Conservation (phyloP, 2,888 invertebrate species). For the Tiliacea citrago region DNA sequence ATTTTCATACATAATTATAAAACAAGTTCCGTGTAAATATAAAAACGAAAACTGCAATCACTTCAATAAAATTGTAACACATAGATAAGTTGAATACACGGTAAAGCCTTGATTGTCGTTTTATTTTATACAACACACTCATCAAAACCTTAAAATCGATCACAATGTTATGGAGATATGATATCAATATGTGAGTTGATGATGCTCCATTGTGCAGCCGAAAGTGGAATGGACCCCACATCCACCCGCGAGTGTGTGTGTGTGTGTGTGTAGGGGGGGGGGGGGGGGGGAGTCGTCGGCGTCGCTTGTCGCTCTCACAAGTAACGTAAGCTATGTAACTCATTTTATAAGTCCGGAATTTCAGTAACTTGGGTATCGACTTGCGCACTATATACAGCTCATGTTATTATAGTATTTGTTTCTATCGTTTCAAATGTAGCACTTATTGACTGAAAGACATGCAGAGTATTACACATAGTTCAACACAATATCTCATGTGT, state of each 20-base stretch:
- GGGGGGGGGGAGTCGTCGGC: too few relatives aligned
- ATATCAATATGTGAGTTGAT: background rate
- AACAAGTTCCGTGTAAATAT: slow-evolving; percentile 60
- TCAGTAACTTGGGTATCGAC: background rate
- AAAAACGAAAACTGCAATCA: slow-evolving; percentile 49
- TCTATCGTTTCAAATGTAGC: background rate
- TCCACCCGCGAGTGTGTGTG: too few relatives aligned
- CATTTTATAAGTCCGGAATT: background rate
- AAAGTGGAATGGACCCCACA: too few relatives aligned
- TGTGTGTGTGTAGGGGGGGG: too few relatives aligned
- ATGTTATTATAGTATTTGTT: too few relatives aligned
- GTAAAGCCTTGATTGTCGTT: slow-evolving; percentile 56
- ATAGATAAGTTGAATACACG: slow-evolving; percentile 66
- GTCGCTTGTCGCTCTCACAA: too few relatives aligned
- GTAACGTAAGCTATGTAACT: background rate
- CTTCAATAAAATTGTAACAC: slow-evolving; percentile 64
- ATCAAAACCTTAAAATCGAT: background rate
- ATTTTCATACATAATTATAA: slow-evolving; percentile 35
- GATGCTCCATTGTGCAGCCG: too few relatives aligned
- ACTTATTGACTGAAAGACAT: background rate
- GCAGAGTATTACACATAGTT: background rate
- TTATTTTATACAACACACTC: slow-evolving; percentile 28
- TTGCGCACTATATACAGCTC: too few relatives aligned
- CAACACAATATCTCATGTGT: too few relatives aligned
- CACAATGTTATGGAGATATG: background rate